A percentile compares a stretch with the other conserved stretches of the same genome.
Evolutionary conservation across 2,888 invertebrate genomes (phyloP).

Genomic region (Seira musarum): DNA sequence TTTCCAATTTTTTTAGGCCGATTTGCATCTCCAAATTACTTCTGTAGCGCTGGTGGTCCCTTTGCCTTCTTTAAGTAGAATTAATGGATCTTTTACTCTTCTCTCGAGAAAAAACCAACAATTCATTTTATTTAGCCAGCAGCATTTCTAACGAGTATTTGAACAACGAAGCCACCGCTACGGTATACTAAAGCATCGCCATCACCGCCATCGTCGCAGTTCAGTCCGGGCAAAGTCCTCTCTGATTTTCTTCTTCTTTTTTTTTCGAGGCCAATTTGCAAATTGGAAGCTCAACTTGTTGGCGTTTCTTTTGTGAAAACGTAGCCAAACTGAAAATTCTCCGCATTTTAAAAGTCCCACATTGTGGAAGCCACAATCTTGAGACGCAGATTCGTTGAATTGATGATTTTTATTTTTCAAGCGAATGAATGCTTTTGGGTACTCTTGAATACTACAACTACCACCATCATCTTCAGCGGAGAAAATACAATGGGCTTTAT

Average conservation of each 20-base stretch:
- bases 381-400: not conserved
- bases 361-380: not conserved
- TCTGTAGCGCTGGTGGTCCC: not conserved
- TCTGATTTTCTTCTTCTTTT: not conserved
- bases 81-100: constrained; percentile 26
- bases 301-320: not conserved
- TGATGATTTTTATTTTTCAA: not conserved
- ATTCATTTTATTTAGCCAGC: not conserved
- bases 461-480: too few species aligned
- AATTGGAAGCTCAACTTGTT: constrained; percentile 38
- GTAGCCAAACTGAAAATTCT: not conserved
- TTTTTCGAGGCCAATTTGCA: constrained; percentile 33
- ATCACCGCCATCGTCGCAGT: not conserved
- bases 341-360: not conserved
- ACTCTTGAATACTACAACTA: not conserved
- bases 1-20: not conserved
- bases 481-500: not conserved
- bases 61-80: constrained; percentile 16
- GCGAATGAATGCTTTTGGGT: not conserved
- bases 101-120: not conserved
- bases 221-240: not conserved
- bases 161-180: not conserved
- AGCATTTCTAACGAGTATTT: not conserved
- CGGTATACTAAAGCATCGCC: not conserved
- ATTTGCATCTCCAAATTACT: not conserved